phyloP scores from a whole-genome alignment of 2,797 vertebrate genomes.

The Phoebastria nigripes region DNA sequence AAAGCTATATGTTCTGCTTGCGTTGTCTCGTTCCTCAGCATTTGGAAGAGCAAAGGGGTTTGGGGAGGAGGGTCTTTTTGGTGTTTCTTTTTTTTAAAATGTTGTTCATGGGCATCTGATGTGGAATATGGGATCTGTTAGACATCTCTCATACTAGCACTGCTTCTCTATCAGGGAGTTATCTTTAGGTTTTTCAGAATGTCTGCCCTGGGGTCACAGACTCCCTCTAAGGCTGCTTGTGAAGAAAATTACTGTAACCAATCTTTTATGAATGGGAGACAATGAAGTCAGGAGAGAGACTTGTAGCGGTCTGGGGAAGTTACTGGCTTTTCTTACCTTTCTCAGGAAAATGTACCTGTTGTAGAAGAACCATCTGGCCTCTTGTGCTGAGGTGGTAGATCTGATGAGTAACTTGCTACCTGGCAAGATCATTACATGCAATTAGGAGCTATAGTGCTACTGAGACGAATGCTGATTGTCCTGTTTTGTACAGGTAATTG shows the following conservation, averaged over 20 bases:
- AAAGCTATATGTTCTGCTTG: neutral
- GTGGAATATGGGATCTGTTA: neutral
- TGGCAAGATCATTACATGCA: neutral
- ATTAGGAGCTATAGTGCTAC: neutral
- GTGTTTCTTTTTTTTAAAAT: neutral
- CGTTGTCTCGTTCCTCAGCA: neutral
- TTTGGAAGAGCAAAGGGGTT: neutral
- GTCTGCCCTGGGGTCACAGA: neutral
- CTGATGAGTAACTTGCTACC: neutral
- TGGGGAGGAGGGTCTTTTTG: neutral
- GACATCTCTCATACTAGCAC: neutral
- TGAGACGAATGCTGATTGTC: neutral
- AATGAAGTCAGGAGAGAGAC: neutral
- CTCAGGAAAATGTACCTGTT: neutral
- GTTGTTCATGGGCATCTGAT: neutral
- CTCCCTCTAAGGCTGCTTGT: neutral
- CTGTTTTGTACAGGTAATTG: neutral
- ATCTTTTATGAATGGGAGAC: neutral
- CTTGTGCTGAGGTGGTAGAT: neutral
- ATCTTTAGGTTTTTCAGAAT: constrained; percentile 6
- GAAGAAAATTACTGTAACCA: neutral
- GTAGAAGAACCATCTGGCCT: neutral
- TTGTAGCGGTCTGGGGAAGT: neutral
- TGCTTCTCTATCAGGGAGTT: neutral
- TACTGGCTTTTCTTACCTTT: neutral